These are phyloP conservation scores for Ophioninae sp. DNA, from an alignment of 2,888 invertebrate species.

Conservation along the genomic window DNA sequence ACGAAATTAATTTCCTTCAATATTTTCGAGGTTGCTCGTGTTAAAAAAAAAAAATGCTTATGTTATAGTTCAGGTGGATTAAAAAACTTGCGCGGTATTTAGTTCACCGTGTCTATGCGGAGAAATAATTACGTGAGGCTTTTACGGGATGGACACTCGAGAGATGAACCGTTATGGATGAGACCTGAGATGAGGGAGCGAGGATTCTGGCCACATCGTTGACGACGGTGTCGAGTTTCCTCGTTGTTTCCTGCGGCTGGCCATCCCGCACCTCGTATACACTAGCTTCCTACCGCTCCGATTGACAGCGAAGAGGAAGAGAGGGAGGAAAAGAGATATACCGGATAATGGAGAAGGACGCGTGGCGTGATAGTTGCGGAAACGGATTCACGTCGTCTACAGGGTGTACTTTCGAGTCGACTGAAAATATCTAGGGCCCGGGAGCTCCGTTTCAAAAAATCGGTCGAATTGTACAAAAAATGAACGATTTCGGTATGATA, in stretches of 20 bases:
- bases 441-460: too few relatives aligned
- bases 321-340: conserved; percentile 40
- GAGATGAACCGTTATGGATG: not conserved
- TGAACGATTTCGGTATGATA: too few relatives aligned
- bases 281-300: conserved; percentile 14
- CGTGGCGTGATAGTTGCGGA: conserved; percentile 14
- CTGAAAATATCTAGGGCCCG: too few relatives aligned
- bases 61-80: conserved; percentile 1
- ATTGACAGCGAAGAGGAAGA: conserved; percentile 28
- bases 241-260: conserved; percentile 36
- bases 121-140: conserved; percentile 25
- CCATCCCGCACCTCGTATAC: conserved; percentile 3
- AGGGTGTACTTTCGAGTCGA: not conserved
- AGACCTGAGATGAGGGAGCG: conserved; percentile 6
- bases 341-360: conserved; percentile 49
- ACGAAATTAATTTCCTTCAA: too few relatives aligned
- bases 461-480: too few relatives aligned
- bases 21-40: not conserved
- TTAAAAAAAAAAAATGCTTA: not conserved
- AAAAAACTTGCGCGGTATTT: conserved; percentile 15
- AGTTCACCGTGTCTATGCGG: conserved; percentile 13
- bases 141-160: conserved; percentile 39
- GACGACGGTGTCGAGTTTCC: conserved; percentile 42
- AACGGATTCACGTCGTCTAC: not conserved
- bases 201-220: conserved; percentile 38